Conservation (phyloP, 2,888 invertebrate genomes). For the Orthosia gracilis region DNA sequence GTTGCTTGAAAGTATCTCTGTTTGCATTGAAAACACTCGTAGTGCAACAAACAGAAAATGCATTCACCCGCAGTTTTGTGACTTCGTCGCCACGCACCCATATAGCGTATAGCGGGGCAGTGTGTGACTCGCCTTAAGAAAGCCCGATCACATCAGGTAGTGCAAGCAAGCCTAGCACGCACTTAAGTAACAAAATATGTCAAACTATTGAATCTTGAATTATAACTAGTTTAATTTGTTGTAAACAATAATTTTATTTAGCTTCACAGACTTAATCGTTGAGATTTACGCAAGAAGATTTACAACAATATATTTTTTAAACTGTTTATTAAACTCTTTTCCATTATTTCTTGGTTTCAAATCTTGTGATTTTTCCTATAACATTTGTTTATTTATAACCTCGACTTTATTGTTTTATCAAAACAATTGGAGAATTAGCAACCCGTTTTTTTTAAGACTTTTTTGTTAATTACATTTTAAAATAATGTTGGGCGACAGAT, state of each 20-base stretch:
- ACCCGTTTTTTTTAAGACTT: background rate
- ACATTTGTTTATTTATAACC: too few relatives aligned
- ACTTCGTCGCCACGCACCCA: too few relatives aligned
- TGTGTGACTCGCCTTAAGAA: background rate
- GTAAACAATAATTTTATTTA: background rate
- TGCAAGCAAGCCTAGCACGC: slow-evolving; percentile 37
- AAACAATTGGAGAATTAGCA: background rate
- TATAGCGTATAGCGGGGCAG: too few relatives aligned
- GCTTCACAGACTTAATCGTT: background rate
- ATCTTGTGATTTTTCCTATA: too few relatives aligned
- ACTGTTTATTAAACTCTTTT: too few relatives aligned
- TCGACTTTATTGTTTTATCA: background rate
- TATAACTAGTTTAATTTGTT: background rate
- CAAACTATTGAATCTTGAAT: slow-evolving; percentile 8
- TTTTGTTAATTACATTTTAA: background rate
- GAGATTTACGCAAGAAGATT: background rate
- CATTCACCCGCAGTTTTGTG: too few relatives aligned
- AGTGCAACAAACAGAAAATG: too few relatives aligned
- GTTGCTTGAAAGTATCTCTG: too few relatives aligned
- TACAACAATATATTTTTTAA: background rate
- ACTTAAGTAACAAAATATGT: slow-evolving; percentile 1
- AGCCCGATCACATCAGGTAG: slow-evolving; percentile 15
- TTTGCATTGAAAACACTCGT: too few relatives aligned
- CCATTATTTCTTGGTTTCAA: too few relatives aligned
- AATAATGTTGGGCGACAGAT: background rate